These are phyloP conservation scores for Lasioglossum marginatum DNA, from an alignment of 2,888 invertebrate genomes.

Conservation along the genomic window DNA sequence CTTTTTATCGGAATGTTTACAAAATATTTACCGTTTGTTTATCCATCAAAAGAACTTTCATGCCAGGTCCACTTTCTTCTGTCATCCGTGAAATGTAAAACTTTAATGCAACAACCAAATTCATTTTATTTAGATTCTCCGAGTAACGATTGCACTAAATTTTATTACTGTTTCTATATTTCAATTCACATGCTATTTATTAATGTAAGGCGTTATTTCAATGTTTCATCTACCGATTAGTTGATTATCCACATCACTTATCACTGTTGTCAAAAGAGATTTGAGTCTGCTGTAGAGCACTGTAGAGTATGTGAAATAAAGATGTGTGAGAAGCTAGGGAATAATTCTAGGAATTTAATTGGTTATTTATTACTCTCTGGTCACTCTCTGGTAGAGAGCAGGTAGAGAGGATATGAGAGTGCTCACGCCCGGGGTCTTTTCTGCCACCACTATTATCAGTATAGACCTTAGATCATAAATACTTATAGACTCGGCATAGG, in stretches of 20 bases:
- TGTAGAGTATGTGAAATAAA: not conserved
- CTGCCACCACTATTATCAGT: too few relatives aligned
- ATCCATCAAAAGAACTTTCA: conserved; percentile 99
- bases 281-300: not conserved
- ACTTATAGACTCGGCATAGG: too few relatives aligned
- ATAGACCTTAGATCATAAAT: too few relatives aligned
- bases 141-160: not conserved
- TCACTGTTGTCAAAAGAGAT: not conserved
- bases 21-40: conserved; percentile 93
- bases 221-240: not conserved
- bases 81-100: conserved; percentile 99
- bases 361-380: too few relatives aligned
- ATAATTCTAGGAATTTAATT: not conserved
- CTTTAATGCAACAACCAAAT: conserved; percentile 96
- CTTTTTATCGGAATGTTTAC: not conserved
- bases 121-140: conserved; percentile 87
- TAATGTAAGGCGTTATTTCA: not conserved
- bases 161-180: conserved; percentile 18
- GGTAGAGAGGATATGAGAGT: too few relatives aligned
- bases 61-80: conserved; percentile 98
- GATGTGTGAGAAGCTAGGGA: not conserved
- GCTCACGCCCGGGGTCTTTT: too few relatives aligned
- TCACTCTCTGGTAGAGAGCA: too few relatives aligned
- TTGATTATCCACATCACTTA: not conserved
- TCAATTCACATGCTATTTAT: conserved; percentile 5